These are phyloP conservation scores for Eulacestoma nigropectus DNA, from an alignment of 2,113 vertebrate species.

Conservation along the genomic window DNA sequence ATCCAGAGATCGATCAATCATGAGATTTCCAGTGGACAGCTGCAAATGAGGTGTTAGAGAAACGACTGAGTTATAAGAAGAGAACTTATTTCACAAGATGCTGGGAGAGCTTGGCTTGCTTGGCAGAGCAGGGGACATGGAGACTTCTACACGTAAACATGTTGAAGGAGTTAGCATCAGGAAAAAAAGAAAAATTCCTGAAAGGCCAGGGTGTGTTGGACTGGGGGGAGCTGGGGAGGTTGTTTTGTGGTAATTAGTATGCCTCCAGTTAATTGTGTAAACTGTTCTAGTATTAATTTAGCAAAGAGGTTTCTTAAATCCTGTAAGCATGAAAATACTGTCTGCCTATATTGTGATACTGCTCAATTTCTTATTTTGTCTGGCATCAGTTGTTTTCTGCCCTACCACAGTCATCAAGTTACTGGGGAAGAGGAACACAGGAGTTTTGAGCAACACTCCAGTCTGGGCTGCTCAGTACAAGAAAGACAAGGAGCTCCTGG, in stretches of 20 bases:
- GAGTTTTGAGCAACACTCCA: background rate
- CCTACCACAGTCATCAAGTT: background rate
- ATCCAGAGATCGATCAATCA: background rate
- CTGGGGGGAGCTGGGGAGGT: background rate
- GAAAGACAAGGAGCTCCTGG: background rate
- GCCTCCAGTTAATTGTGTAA: conserved; percentile 8
- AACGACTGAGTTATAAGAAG: background rate
- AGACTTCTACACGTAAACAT: background rate
- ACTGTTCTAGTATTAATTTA: background rate
- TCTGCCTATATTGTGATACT: background rate
- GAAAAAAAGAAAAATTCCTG: background rate
- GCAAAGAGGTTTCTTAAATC: conserved; percentile 30
- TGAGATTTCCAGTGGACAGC: background rate
- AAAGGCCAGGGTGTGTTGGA: background rate
- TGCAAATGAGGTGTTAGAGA: background rate
- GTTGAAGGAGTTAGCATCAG: background rate
- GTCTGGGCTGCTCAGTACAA: background rate
- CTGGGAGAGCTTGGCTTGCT: background rate
- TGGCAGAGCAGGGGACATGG: rapidly evolving
- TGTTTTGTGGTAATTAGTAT: background rate
- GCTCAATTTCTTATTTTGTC: background rate
- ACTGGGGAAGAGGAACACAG: background rate
- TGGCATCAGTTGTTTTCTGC: background rate
- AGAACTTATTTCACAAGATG: background rate
- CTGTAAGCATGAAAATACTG: background rate